Base-by-base conservation (phyloP, 2,797 vertebrate genomes). In the Pithecia hirsuta region DNA sequence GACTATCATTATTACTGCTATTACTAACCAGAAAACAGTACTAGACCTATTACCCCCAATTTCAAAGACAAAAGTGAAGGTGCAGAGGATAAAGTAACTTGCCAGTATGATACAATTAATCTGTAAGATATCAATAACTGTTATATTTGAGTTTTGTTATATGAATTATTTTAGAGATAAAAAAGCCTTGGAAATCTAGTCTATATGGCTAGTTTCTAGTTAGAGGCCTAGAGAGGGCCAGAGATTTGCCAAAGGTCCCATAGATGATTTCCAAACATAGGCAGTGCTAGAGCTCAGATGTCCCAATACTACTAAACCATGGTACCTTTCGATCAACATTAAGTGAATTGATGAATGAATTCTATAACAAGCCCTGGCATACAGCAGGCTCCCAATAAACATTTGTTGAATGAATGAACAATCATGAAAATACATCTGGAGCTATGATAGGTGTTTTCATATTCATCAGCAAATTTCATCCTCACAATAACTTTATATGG, bases 331-430 rank as follows among this genome's bases (percentile, higher is more conserved):
- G 24, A 3, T 52, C 74, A 57, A 72, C 67, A 50, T 30, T 15
- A 64, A 92, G 91, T 74, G 67, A 95, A 88, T 24, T 28, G 93
- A 87, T 19, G 74, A 89, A 22, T 94, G 82, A 80, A 82, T 61
- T 91, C 91, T 82, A 93, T 85, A 89, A 50, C 52, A 52, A 92
- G 55, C 48, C 48, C 78, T 80, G n/a, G 79, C 44, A 84, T 30
- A 44, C 4, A n/a, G 70, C 9, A 95, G 67, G 4, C 59, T 91
- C 39, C 72, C 76, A 85, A 17, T 28, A 95, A 93, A 91, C 72
- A 30, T 61, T 7, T 78, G 72, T 15, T 50, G 4, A 92, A 52
- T 44, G 2, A 92, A 52, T 17, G 20, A 87, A 74, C 41, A 9
- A 24, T 46, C 36, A 10, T 17, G 28, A 81, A 85, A 83, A 82